Evolutionary conservation across 2,888 invertebrate species (phyloP).

Genomic region (Ceraclea dissimilis): DNA sequence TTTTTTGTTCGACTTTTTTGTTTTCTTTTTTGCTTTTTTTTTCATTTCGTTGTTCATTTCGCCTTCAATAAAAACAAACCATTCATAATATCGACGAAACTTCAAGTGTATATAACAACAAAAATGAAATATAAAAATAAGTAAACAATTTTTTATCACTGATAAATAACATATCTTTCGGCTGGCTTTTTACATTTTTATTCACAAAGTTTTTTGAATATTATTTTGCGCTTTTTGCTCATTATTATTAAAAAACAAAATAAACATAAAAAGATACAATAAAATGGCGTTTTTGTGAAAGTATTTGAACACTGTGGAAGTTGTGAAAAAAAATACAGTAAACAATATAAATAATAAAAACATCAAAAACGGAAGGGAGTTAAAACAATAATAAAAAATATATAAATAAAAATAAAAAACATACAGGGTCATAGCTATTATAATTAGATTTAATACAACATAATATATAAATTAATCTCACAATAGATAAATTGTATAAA

Average conservation of each 20-base stretch:
- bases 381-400: not conserved
- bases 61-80: not conserved
- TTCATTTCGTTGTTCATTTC: not conserved
- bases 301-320: not conserved
- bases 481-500: not conserved
- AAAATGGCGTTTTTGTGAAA: not conserved
- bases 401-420: not conserved
- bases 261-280: not conserved
- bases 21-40: constrained; percentile 7
- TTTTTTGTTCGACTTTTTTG: constrained; percentile 8
- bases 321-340: not conserved
- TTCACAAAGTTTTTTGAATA: constrained; percentile 13
- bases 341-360: not conserved
- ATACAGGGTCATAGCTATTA: constrained; percentile 6
- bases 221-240: constrained; percentile 18
- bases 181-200: constrained; percentile 19
- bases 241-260: not conserved
- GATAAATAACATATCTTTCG: not conserved
- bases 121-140: constrained; percentile 1
- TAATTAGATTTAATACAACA: constrained; percentile 1
- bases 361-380: not conserved
- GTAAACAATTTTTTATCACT: too few species aligned
- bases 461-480: not conserved
- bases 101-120: too few species aligned
- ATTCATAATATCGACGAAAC: too few species aligned